Evolutionary conservation across 2,888 invertebrate species (phyloP).

Genomic region (Dexiosoma caninum): DNA sequence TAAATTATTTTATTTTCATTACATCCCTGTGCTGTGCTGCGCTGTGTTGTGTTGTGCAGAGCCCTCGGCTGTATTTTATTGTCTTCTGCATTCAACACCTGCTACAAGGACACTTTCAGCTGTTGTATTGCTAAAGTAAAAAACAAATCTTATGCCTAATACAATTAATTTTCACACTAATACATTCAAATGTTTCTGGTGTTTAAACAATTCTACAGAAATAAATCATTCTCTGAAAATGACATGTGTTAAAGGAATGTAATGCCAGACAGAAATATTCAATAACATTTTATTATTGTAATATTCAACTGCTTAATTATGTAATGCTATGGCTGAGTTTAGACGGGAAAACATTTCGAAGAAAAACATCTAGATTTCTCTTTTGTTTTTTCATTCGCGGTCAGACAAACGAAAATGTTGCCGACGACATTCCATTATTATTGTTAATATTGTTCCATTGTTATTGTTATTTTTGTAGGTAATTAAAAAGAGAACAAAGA

Average conservation of each 20-base stretch:
- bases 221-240: conserved; percentile 22
- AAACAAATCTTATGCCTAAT: conserved; percentile 18
- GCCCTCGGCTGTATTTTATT: conserved; percentile 19
- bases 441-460: no score
- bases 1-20: conserved; percentile 32
- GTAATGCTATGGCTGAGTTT: no score
- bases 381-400: no score
- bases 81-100: conserved; percentile 38
- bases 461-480: no score
- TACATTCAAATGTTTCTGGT: not conserved
- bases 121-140: not conserved
- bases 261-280: conserved; percentile 15
- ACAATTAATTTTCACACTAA: conserved; percentile 32
- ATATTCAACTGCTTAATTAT: conserved; percentile 23
- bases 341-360: no score
- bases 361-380: no score
- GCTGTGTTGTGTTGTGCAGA: conserved; percentile 6
- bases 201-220: not conserved
- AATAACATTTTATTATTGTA: conserved; percentile 20
- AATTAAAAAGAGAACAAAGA: no score
- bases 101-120: conserved; percentile 30
- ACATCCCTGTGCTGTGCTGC: conserved; percentile 6
- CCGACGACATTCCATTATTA: no score
- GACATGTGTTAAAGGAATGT: conserved; percentile 47
- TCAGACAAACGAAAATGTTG: no score